These are phyloP conservation scores for Bradypus variegatus DNA, from an alignment of 2,797 vertebrate species.

Conservation along the genomic window DNA sequence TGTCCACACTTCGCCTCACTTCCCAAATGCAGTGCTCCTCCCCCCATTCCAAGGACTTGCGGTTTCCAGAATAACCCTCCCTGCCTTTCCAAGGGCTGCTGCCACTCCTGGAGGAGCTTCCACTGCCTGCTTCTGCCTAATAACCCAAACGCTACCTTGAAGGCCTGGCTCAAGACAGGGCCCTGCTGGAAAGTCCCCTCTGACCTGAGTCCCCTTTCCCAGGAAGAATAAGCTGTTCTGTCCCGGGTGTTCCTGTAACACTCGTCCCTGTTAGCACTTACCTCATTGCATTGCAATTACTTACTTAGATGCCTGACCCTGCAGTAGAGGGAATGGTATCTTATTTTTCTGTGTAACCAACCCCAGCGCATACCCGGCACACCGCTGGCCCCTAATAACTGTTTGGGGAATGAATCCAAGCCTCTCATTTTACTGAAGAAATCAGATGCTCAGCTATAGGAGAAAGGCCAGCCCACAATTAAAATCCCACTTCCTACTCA, in stretches of 20 bases:
- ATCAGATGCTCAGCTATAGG: conserved; percentile 9
- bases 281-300: conserved; percentile 45
- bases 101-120: not conserved
- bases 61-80: not conserved
- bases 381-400: conserved; percentile 45
- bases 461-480: conserved; percentile 5
- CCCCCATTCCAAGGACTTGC: not conserved
- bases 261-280: conserved; percentile 41
- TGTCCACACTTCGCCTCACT: conserved; percentile 48
- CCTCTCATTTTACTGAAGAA: conserved; percentile 52
- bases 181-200: not conserved
- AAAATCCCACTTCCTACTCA: not conserved
- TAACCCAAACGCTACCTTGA: not conserved
- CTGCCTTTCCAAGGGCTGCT: not conserved
- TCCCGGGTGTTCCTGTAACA: not conserved
- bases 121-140: not conserved
- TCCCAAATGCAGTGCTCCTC: not conserved
- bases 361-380: conserved; percentile 5
- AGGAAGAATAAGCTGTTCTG: not conserved
- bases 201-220: not conserved
- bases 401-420: conserved; percentile 41
- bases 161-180: not conserved
- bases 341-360: conserved; percentile 33
- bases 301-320: conserved; percentile 46
- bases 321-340: conserved; percentile 26